phyloP scores from a whole-genome alignment of 2,113 vertebrate species.

The Asarcornis scutulata region DNA sequence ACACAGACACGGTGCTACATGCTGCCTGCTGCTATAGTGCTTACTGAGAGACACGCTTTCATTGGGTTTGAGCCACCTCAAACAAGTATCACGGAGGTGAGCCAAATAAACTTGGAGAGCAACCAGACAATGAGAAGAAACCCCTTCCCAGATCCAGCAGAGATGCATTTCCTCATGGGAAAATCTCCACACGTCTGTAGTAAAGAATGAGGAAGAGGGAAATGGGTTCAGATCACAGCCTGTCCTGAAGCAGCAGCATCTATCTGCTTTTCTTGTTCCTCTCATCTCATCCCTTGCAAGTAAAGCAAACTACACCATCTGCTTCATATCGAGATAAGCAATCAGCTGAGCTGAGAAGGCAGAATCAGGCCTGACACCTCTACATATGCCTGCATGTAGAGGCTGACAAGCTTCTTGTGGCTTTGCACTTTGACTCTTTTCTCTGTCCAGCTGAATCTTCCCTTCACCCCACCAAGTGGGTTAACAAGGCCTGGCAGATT shows the following conservation, averaged over 20 bases:
- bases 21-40: neutral
- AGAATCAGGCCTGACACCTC: neutral
- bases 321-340: neutral
- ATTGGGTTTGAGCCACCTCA: neutral
- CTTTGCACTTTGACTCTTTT: neutral
- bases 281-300: neutral
- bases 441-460: neutral
- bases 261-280: neutral
- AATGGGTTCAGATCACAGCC: neutral
- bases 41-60: neutral
- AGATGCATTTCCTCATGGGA: neutral
- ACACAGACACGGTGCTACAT: rapidly evolving
- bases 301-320: neutral
- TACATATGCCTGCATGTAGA: neutral
- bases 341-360: neutral
- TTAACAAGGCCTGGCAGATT: no score
- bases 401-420: neutral
- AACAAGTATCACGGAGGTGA: neutral
- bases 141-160: neutral
- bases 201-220: constrained; percentile 11
- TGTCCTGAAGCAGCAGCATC: neutral
- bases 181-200: neutral
- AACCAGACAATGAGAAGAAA: neutral
- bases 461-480: neutral
- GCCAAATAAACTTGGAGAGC: neutral